Evolutionary conservation across 2,888 invertebrate genomes (phyloP), one percentile per base, ranked within the genome.

Genomic region (Salpingus planirostris): DNA sequence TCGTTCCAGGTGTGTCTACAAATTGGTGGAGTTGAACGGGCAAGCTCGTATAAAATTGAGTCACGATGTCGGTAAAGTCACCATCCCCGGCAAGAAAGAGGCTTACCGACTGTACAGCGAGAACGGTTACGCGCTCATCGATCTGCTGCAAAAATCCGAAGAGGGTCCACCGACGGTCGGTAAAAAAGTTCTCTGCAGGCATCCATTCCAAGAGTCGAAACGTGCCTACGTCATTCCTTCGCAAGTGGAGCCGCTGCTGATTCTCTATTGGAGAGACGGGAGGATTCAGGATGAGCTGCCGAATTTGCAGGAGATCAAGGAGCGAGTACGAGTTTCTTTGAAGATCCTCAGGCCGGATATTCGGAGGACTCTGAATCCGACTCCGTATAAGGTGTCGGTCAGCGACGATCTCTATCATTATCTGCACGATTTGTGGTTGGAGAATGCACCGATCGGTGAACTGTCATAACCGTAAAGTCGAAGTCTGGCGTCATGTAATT

Each of bases 1-100:
- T n/a, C n/a, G n/a, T n/a, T n/a, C n/a, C n/a, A n/a, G n/a, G n/a
- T 95, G 96, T 64, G 96, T 97, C 6, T 97, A 90, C 65, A 97
- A 98, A 72, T 70, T 97, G 62, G 96, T 96, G 1, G 92, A 95
- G 66, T 81, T 96, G 32, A 90, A 93, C 59, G 76, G 76, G 1
- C 78, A 79, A 46, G 88, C 96, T 1, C 76, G 93, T 36, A 96
- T 97, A 36, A 98, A 98, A 63, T 69, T 98, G 12, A 95, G 93
- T 60, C 93, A 96, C 63, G 96, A 97, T 64, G 89, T 95, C 7
- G 89, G 85, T 34, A 98, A 98, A 71, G 88, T 97, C 5, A 95
- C 96, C 2, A 93, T 97, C 71, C 97, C 97, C 2, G 95, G 96
- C 1, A 80, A 79, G 50, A 98, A 97, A 66, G 77, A 80, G 62